phyloP scores from a whole-genome alignment of 1,140 invertebrate species.

The Hyles vespertilio region DNA sequence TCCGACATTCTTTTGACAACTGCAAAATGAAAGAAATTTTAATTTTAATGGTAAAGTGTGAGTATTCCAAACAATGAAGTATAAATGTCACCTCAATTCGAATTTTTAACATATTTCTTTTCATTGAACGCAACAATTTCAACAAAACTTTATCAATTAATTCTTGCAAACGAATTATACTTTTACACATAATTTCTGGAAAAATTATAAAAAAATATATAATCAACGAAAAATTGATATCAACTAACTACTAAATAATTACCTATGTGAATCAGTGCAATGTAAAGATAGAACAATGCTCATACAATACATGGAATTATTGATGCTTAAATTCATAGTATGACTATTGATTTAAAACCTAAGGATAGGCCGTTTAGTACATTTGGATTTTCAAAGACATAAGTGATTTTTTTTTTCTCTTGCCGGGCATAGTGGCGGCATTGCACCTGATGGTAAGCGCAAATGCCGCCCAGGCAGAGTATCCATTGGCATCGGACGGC shows the following conservation, averaged over 20 bases:
- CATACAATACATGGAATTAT: not conserved
- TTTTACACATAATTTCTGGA: conserved; percentile 5
- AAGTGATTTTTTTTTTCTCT: too few relatives aligned
- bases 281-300: not conserved
- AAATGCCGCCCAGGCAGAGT: too few relatives aligned
- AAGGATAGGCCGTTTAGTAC: not conserved
- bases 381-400: not conserved
- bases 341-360: not conserved
- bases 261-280: not conserved
- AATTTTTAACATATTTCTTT: conserved; percentile 23
- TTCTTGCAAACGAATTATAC: conserved; percentile 1
- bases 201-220: conserved; percentile 6
- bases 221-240: not conserved
- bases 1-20: conserved; percentile 77
- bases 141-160: conserved; percentile 11
- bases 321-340: not conserved
- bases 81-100: conserved; percentile 20
- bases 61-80: conserved; percentile 8
- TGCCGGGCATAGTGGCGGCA: too few relatives aligned
- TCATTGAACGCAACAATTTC: conserved; percentile 20
- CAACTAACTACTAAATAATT: not conserved
- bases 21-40: conserved; percentile 39
- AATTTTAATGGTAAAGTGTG: conserved; percentile 8
- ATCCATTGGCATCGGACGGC: too few relatives aligned
- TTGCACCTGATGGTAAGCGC: too few relatives aligned